Percentiles rank a stretch among this genome's conserved stretches.
phyloP scores from a whole-genome alignment of 2,888 invertebrate genomes.

The Griposia aprilina region DNA sequence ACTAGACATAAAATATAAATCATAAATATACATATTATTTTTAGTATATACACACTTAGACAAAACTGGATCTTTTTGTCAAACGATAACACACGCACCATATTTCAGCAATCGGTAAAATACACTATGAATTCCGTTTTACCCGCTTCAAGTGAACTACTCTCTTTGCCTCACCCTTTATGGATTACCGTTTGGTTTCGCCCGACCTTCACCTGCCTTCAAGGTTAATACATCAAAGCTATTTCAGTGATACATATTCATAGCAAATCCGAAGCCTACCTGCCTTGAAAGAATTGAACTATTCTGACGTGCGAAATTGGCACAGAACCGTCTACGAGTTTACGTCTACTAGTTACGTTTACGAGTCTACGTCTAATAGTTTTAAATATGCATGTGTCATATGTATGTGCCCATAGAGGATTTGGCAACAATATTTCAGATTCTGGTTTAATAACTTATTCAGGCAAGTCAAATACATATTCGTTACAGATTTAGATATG shows the following conservation, averaged over 20 bases:
- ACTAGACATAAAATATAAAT: not conserved
- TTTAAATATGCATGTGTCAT: constrained; percentile 33
- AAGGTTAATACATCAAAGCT: constrained; percentile 37
- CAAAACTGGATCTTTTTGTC: not conserved
- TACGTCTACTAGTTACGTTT: too few species aligned
- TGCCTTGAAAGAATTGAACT: constrained; percentile 47
- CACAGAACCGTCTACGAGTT: constrained; percentile 7
- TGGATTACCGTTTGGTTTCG: not conserved
- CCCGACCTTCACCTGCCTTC: constrained; percentile 8
- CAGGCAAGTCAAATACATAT: not conserved
- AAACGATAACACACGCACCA: not conserved
- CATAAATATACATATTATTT: not conserved
- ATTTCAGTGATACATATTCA: constrained; percentile 50
- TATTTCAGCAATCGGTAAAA: not conserved
- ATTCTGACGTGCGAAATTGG: constrained; percentile 6
- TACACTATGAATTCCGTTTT: not conserved
- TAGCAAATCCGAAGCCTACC: constrained; percentile 36
- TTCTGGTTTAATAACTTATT: constrained; percentile 23
- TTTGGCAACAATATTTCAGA: constrained; percentile 6
- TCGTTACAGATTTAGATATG: not conserved
- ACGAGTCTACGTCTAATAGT: too few species aligned
- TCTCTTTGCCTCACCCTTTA: not conserved
- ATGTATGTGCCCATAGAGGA: too few species aligned
- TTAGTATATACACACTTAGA: not conserved
- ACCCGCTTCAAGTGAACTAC: not conserved